A percentile compares a stretch with the other conserved stretches of the same genome.
Conservation (phyloP, 2,113 vertebrate genomes). For the Nothoprocta pentlandii region DNA sequence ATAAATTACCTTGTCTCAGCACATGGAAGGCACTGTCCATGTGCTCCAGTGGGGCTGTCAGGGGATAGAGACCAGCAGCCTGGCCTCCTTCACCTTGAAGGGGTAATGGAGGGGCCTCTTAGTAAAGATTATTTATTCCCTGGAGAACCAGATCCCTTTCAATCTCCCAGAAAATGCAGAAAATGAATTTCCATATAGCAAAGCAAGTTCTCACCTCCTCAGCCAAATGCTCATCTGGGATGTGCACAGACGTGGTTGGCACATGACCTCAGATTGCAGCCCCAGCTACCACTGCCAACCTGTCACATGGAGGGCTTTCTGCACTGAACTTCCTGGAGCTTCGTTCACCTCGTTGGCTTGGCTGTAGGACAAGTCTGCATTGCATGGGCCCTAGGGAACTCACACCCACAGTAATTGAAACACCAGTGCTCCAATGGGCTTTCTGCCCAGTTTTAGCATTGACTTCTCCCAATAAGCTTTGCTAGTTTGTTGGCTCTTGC, state of each 20-base stretch:
- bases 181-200: not conserved
- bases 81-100: not conserved
- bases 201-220: not conserved
- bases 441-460: not conserved
- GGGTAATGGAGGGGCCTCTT: not conserved
- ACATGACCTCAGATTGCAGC: rapidly evolving
- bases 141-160: not conserved
- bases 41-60: rapidly evolving
- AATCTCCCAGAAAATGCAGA: not conserved
- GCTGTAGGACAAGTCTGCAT: not conserved
- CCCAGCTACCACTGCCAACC: rapidly evolving
- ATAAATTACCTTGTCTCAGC: not conserved
- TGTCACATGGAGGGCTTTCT: not conserved
- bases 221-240: not conserved
- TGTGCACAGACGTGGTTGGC: rapidly evolving
- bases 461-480: not conserved
- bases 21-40: rapidly evolving
- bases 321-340: not conserved
- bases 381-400: not conserved
- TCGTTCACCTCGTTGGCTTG: not conserved
- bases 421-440: not conserved
- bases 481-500: not conserved
- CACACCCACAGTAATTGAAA: not conserved
- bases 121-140: not conserved
- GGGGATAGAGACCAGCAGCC: rapidly evolving